Evolutionary conservation across 2,797 vertebrate genomes (phyloP), one percentile per base, ranked within the genome.

Genomic region (Gouania willdenowi): DNA sequence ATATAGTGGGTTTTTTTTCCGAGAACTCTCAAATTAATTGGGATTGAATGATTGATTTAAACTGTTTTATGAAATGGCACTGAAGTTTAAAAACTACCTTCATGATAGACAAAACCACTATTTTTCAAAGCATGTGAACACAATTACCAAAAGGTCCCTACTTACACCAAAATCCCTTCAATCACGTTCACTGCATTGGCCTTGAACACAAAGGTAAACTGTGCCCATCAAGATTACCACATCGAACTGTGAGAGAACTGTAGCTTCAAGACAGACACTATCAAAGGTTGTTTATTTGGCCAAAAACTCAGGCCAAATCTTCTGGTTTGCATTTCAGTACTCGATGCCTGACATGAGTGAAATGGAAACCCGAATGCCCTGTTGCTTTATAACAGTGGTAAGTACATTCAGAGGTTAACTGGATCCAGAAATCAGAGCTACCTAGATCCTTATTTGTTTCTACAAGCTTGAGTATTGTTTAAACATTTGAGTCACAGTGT

Each of bases 401-500:
- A 66, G 63, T 32, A 41, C 51, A 69, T 63, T 18, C 50, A 75
- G 66, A 42, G 59, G 43, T 43, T 29, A 63, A 34, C 53, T 58
- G 36, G 53, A 61, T 54, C 27, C 20, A 39, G 37, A 36, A 26
- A 9, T 6, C 21, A 31, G n/a, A n/a, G n/a, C n/a, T n/a, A n/a
- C n/a, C n/a, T n/a, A n/a, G n/a, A n/a, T n/a, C n/a, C n/a, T n/a
- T n/a, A n/a, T n/a, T n/a, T n/a, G n/a, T n/a, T n/a, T n/a, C n/a
- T n/a, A n/a, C n/a, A n/a, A n/a, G n/a, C n/a, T n/a, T n/a, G n/a
- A n/a, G n/a, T n/a, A n/a, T n/a, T n/a, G n/a, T n/a, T n/a, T n/a
- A n/a, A n/a, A n/a, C n/a, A n/a, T n/a, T 69, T 62, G 66, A 78
- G 56, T 75, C 63, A 66, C 11, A 41, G 62, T 67, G n/a, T n/a